Conservation (phyloP, 2,888 invertebrate species). For the Parnassius mnemosyne region DNA sequence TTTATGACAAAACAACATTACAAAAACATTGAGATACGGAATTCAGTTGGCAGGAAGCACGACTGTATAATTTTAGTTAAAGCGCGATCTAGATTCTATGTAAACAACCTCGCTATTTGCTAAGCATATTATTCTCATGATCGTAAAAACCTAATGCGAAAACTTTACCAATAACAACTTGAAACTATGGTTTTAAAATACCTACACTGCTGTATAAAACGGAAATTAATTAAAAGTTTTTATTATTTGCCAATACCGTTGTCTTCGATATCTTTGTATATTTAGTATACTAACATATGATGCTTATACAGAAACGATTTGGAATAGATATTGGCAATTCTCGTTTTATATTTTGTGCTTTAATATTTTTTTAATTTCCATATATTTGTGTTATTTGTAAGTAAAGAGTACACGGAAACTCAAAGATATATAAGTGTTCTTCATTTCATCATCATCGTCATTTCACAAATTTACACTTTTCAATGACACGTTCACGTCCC, state of each 20-base stretch:
- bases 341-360: not conserved
- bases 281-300: conserved; percentile 1
- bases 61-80: conserved; percentile 70
- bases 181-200: conserved; percentile 46
- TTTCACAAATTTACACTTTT: too few relatives aligned
- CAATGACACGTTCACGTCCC: too few relatives aligned
- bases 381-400: too few relatives aligned
- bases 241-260: conserved; percentile 29
- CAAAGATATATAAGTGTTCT: too few relatives aligned
- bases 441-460: too few relatives aligned
- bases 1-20: conserved; percentile 34
- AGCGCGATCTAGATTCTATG: conserved; percentile 70
- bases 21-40: conserved; percentile 38
- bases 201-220: conserved; percentile 42
- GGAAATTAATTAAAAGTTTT: conserved; percentile 42
- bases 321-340: not conserved
- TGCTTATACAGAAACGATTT: not conserved
- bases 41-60: conserved; percentile 60
- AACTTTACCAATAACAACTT: conserved; percentile 66
- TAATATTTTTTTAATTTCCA: too few relatives aligned
- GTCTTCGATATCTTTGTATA: conserved; percentile 15
- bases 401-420: too few relatives aligned
- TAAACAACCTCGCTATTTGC: conserved; percentile 68
- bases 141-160: conserved; percentile 70
- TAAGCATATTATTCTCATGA: conserved; percentile 69